Percentiles rank a stretch among this genome's conserved stretches.
These are phyloP conservation scores for Hippocampus mohnikei DNA, from an alignment of 2,113 vertebrate genomes.

Conservation along the genomic window DNA sequence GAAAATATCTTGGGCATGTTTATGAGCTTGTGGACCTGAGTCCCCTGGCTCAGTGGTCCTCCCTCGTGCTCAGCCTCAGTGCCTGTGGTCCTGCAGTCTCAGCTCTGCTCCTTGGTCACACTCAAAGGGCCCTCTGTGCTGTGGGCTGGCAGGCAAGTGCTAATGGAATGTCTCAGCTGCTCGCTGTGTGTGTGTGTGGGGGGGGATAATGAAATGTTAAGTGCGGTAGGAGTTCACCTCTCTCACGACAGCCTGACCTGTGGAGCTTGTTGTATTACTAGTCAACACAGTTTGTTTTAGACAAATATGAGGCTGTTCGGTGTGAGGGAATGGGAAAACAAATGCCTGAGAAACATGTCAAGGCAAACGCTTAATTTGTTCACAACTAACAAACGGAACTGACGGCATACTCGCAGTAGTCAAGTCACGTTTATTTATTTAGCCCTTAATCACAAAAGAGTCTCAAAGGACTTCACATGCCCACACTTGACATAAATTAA, in stretches of 20 bases:
- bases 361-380: neutral
- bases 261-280: slow-evolving; percentile 24
- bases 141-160: slow-evolving; percentile 65
- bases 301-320: slow-evolving; percentile 1
- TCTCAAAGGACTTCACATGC: too few relatives aligned
- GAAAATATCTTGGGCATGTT: slow-evolving; percentile 39
- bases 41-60: slow-evolving; percentile 38
- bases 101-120: slow-evolving; percentile 47
- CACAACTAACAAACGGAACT: neutral
- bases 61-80: slow-evolving; percentile 52
- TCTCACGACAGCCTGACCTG: slow-evolving; percentile 46
- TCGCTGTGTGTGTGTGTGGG: too few relatives aligned
- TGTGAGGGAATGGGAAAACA: neutral
- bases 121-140: slow-evolving; percentile 67
- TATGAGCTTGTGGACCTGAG: slow-evolving; percentile 24
- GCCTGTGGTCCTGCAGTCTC: slow-evolving; percentile 33
- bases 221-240: slow-evolving; percentile 57
- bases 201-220: slow-evolving; percentile 60
- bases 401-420: neutral
- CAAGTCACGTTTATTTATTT: too few relatives aligned
- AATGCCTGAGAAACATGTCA: neutral
- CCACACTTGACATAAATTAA: too few relatives aligned
- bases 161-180: slow-evolving; percentile 74
- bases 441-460: too few relatives aligned
- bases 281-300: slow-evolving; percentile 34